Evolutionary conservation across 2,113 vertebrate genomes (phyloP), one percentile per base, ranked within the genome.

Genomic region (Macquaria australasica): DNA sequence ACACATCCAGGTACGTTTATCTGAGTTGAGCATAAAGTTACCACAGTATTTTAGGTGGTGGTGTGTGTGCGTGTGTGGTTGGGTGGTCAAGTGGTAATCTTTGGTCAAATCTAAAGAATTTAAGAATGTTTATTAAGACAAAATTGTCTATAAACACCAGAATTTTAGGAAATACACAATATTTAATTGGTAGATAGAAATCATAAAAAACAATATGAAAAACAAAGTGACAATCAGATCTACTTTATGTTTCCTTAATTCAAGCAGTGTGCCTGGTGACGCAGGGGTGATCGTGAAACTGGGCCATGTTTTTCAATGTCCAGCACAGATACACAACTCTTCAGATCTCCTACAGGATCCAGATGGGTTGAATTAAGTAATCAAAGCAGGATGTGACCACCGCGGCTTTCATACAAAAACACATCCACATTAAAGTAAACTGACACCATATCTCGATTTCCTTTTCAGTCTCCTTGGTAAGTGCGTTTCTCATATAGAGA

Each of bases 311-410:
- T 73, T 37, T 18, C 64, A 56, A 23, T 21, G n/a, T 79, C 28
- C 56, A 67, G 25, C 21, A 68, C 50, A 63, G 83, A 90, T 79
- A 73, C 21, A 82, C 86, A 90, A 84, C 53, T 85, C 59, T 53
- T 66, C 64, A 73, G 76, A 83, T 79, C 78, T 74, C 21, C 48
- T 43, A 16, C 77, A 70, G 37, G 82, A 81, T 71, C 82, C 93
- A 95, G 90, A 93, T 93, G 93, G 77, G 50, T 31, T 50, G 31
- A 79, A 83, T 89, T 90, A 88, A 88, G 64, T 67, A 82, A 86
- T 81, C 83, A 84, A 86, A 92, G 88, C 87, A 93, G 88, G 87
- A 94, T 90, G 85, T 85, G 78, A 77, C 89, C 91, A 75, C 87
- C 3, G 51, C 70, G 87, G 70, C 67, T 82, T 75, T 91, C 88